Conservation (phyloP, 2,888 invertebrate genomes). For the Agrotis segetum region DNA sequence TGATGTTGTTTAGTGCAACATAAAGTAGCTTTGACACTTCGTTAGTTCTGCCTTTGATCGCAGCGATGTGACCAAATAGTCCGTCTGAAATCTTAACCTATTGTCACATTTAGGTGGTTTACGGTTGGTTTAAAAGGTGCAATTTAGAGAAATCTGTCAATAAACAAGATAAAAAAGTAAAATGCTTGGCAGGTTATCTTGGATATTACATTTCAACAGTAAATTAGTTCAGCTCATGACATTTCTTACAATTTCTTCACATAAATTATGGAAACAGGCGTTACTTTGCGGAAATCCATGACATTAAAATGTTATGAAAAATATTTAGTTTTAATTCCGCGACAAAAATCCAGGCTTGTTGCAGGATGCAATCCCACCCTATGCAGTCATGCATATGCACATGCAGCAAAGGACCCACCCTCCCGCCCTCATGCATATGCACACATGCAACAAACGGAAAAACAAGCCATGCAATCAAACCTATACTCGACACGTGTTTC, state of each 20-base stretch:
- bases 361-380: no score
- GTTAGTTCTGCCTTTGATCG: slow-evolving; percentile 23
- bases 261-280: no score
- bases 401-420: no score
- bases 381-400: no score
- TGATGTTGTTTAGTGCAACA: slow-evolving; percentile 26
- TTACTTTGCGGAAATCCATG: no score
- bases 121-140: slow-evolving; percentile 9
- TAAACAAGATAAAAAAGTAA: slow-evolving; percentile 1
- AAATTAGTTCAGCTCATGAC: slow-evolving; percentile 40
- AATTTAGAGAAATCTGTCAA: slow-evolving; percentile 25
- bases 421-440: no score
- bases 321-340: no score
- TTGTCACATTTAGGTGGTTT: slow-evolving; percentile 9
- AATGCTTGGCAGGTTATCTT: slow-evolving; percentile 17
- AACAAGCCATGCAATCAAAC: no score
- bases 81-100: slow-evolving; percentile 12
- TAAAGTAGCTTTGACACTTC: slow-evolving; percentile 8
- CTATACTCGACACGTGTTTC: no score
- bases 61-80: slow-evolving; percentile 21
- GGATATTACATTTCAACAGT: slow-evolving; percentile 25
- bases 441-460: no score
- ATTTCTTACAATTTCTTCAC: slow-evolving; percentile 45
- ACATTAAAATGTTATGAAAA: no score
- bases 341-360: no score